phyloP scores from a whole-genome alignment of 2,888 invertebrate species.

The Psylliodes chrysocephalus region DNA sequence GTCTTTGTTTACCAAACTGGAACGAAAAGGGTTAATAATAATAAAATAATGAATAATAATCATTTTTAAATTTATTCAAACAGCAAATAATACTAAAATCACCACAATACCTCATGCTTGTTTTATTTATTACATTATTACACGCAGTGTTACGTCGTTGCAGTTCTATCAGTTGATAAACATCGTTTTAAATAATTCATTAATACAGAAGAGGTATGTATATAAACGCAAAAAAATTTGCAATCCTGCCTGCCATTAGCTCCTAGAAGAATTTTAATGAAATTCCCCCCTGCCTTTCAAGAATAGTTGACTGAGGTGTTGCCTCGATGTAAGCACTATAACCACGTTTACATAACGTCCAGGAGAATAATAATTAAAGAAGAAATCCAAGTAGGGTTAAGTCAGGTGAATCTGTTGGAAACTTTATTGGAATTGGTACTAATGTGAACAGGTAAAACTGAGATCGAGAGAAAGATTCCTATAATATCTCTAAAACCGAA shows the following conservation, averaged over 20 bases:
- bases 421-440: no score
- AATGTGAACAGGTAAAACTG: no score
- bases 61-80: no score
- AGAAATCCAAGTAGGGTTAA: no score
- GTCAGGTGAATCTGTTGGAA: no score
- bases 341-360: neutral
- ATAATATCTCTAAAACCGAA: no score
- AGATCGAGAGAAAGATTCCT: no score
- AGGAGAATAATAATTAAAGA: no score
- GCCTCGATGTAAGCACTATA: constrained; percentile 6
- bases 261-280: constrained; percentile 15
- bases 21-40: neutral
- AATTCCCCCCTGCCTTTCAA: constrained; percentile 17
- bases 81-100: no score
- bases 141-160: no score
- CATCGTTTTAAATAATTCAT: constrained; percentile 14
- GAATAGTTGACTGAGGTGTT: constrained; percentile 10
- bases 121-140: neutral
- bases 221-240: constrained; percentile 7
- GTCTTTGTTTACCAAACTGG: no score
- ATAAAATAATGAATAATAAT: no score
- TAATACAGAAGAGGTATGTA: constrained; percentile 1
- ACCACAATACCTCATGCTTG: neutral
- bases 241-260: neutral
- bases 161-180: neutral